These are phyloP conservation scores for Hippoglossus stenolepis DNA, from an alignment of 2,113 vertebrate species.

Conservation along the genomic window DNA sequence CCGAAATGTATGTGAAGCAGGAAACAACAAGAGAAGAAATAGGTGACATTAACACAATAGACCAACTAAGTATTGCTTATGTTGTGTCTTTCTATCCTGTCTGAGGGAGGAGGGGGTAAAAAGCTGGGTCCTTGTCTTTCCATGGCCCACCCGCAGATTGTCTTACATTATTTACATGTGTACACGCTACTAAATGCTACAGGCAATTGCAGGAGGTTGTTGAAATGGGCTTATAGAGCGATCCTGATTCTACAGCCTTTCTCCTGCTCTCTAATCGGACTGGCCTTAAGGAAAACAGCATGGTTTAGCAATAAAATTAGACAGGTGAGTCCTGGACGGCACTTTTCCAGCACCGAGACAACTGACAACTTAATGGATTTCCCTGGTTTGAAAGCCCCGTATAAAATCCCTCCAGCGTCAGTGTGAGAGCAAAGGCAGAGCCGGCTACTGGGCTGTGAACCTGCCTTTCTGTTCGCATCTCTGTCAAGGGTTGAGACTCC, in stretches of 20 bases:
- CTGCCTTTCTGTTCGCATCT: constrained; percentile 30
- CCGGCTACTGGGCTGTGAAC: constrained; percentile 21
- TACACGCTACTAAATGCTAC: constrained; percentile 33
- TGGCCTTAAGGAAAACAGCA: constrained; percentile 18
- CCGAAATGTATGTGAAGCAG: neutral
- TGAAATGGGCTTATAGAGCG: constrained; percentile 27
- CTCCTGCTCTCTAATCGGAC: neutral
- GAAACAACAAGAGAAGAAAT: neutral
- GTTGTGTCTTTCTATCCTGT: constrained; percentile 11
- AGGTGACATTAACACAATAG: neutral
- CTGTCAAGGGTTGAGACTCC: constrained; percentile 12
- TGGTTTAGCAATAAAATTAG: constrained; percentile 50
- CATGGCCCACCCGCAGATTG: neutral
- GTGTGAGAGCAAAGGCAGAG: neutral
- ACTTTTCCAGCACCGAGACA: constrained; percentile 24
- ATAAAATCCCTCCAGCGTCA: constrained; percentile 26
- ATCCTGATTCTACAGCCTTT: constrained; percentile 16
- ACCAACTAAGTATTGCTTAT: neutral
- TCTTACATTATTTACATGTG: constrained; percentile 56
- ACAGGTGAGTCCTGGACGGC: constrained; percentile 30
- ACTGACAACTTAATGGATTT: constrained; percentile 74
- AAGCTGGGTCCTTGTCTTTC: too few relatives aligned
- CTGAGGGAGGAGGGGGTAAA: neutral
- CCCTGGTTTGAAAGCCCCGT: constrained; percentile 42
- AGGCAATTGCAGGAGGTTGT: neutral